Base-by-base conservation (phyloP, 2,797 vertebrate species). In the Galaxias olidus region DNA sequence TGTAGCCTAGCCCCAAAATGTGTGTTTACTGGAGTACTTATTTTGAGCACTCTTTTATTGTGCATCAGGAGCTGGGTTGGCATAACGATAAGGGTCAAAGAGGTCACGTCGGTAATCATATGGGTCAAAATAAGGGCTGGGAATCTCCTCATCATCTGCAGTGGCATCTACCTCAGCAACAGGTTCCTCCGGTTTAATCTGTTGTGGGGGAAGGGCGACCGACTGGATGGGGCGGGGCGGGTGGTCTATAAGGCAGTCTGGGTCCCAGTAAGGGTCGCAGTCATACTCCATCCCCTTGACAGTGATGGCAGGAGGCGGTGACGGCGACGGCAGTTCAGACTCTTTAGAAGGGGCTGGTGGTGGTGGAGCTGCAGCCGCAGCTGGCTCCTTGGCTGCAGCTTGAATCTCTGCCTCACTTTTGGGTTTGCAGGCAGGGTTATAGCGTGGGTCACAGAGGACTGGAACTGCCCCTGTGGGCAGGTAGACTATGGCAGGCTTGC, bases 221-320 rank as follows among this genome's bases (percentile, higher is more conserved):
- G 65, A 56, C 18, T 77, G 69, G 10, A 84, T 48, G 10, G 78
- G 80, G 9, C 66, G 81, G 1, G 86, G 89, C 44, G 86, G 89
- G 61, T 86, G 81, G 68, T 91, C 89, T 0, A 90, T 78, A 66
- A 91, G 83, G 77, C 91, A 93, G 87, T 92, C 90, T 0, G 91
- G 91, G 45, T 92, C 91, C 89, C 90, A 93, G 85, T 90, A 90
- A 0, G 91, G 90, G 77, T 93, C 86, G 9, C 90, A 93, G 71
- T 91, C 88, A 5, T 92, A 88, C 80, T 90, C 87, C 84, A 88
- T 87, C 2, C 63, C 79, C 81, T 90, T 89, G 30, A 48, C 20
- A 20, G 58, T 59, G 7, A 78, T 10, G 1, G 19, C 40, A 42
- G 79, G 56, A 1, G 65, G 46, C 0, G 72, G 57, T 40, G 68